Percentiles rank a stretch among this genome's conserved stretches.
Conservation (phyloP, 2,888 invertebrate species). For the Meiosimyza decipiens region DNA sequence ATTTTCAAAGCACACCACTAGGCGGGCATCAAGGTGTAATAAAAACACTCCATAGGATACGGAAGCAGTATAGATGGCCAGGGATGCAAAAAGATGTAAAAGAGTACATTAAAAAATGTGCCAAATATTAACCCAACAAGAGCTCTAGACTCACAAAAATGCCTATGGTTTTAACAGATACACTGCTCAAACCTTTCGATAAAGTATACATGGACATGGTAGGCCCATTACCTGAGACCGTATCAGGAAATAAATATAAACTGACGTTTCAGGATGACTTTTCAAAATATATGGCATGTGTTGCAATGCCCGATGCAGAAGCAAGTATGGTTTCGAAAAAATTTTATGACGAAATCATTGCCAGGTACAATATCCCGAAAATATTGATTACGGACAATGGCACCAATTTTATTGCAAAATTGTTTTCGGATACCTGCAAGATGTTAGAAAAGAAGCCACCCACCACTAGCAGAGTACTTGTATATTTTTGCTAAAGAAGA, state of each 20-base stretch:
- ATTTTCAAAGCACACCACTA: not conserved
- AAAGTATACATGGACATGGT: no score
- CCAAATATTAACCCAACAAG: no score
- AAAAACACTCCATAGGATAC: slow-evolving; percentile 6
- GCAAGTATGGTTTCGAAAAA: slow-evolving; percentile 30
- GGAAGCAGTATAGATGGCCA: no score
- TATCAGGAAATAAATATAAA: slow-evolving; percentile 32
- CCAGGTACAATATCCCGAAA: slow-evolving; percentile 29
- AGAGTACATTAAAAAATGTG: no score
- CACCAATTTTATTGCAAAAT: slow-evolving; percentile 22
- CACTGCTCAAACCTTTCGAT: no score
- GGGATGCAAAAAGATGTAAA: no score
- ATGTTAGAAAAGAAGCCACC: not conserved
- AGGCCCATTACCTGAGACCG: not conserved
- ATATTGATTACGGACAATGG: slow-evolving; percentile 35
- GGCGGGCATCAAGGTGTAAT: slow-evolving; percentile 14
- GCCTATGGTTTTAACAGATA: no score
- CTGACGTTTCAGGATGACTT: not conserved
- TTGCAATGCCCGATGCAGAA: slow-evolving; percentile 33
- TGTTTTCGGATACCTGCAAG: slow-evolving; percentile 32
- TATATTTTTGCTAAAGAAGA: no score
- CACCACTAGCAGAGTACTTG: no score
- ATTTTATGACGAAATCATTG: slow-evolving; percentile 2
- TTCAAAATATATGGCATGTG: slow-evolving; percentile 1
- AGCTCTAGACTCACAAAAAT: no score